Evolutionary conservation across 2,797 vertebrate genomes (phyloP).

Genomic region (Muraenolepis orangiensis): DNA sequence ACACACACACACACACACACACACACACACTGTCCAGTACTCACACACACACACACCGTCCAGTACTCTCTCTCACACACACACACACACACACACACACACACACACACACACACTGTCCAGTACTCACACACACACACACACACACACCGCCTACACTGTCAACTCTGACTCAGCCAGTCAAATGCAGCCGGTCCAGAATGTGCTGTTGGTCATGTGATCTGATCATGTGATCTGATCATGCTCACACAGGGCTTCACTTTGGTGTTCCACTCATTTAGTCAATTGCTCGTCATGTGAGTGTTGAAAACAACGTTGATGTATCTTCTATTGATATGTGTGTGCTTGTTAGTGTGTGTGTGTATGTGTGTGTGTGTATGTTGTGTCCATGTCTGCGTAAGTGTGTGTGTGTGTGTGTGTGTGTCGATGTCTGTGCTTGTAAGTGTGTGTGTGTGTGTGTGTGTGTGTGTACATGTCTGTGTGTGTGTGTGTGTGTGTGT

Average conservation of each 20-base stretch:
- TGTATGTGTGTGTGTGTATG: too few species aligned
- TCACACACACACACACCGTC: not conserved
- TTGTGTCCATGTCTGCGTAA: not conserved
- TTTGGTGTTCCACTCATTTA: not conserved
- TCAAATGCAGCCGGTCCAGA: slow-evolving; percentile 7
- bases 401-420: not conserved
- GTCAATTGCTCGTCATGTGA: not conserved
- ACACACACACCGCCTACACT: slow-evolving; percentile 15
- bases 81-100: not conserved
- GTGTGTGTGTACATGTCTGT: not conserved
- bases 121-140: too few species aligned
- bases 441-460: not conserved
- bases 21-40: not conserved
- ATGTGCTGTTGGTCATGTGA: not conserved
- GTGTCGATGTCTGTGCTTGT: not conserved
- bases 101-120: too few species aligned
- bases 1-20: not conserved
- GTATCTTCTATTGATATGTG: not conserved
- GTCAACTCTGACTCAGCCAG: slow-evolving; percentile 23
- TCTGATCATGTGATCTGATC: not conserved
- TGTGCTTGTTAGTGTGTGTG: too few species aligned
- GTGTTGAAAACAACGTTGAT: not conserved
- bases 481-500: not conserved
- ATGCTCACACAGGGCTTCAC: not conserved
- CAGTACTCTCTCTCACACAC: not conserved